These are phyloP conservation scores for Stomatorhinus walkeri DNA, from an alignment of 2,797 vertebrate genomes.

Conservation along the genomic window DNA sequence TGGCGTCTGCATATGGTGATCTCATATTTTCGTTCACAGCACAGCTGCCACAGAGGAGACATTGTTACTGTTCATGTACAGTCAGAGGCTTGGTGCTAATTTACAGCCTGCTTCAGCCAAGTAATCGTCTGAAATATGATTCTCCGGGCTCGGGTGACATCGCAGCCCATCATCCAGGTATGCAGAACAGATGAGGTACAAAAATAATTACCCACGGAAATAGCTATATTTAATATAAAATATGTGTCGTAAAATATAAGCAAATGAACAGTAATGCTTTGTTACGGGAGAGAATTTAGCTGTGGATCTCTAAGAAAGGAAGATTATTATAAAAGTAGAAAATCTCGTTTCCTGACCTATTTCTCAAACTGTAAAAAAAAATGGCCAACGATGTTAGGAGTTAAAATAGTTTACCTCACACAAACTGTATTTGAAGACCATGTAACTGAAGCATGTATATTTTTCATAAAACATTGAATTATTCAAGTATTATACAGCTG, in stretches of 20 bases:
- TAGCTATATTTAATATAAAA: slow-evolving; percentile 4
- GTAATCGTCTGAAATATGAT: slow-evolving; percentile 11
- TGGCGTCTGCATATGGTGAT: slow-evolving; percentile 14
- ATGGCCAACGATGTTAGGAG: background rate
- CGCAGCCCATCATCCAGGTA: background rate
- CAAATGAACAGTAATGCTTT: background rate
- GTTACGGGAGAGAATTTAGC: background rate
- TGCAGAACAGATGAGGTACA: slow-evolving; percentile 7
- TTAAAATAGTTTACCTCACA: background rate
- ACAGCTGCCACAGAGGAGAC: slow-evolving; percentile 32
- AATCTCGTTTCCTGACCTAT: background rate
- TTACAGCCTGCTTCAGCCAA: background rate
- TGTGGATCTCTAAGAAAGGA: background rate
- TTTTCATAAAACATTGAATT: slow-evolving; percentile 14
- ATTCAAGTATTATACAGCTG: slow-evolving; percentile 5
- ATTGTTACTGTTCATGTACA: slow-evolving; percentile 32
- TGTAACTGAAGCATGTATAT: slow-evolving; percentile 9
- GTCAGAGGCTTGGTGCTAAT: background rate
- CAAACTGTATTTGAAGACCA: background rate
- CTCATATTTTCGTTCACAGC: slow-evolving; percentile 26
- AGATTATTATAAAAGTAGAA: background rate
- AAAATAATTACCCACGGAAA: slow-evolving; percentile 7
- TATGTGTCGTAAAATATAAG: background rate
- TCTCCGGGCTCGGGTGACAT: background rate
- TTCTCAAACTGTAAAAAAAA: background rate